Percentiles rank a stretch among this genome's conserved stretches.
These are phyloP conservation scores for Lydus trimaculatus DNA, from an alignment of 2,888 invertebrate species.

Conservation along the genomic window DNA sequence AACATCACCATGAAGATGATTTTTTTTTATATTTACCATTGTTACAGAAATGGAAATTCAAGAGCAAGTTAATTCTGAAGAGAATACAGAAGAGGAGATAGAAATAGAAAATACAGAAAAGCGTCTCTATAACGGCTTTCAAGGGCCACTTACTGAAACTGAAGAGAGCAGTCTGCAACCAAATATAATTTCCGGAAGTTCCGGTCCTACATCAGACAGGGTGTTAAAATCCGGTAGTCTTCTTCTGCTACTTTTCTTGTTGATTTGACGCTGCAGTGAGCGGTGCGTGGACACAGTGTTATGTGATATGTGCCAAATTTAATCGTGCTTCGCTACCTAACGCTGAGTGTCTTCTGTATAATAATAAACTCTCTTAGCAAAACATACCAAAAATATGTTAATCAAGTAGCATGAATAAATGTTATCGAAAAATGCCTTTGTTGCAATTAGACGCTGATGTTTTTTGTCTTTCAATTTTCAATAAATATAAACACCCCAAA, in stretches of 20 bases:
- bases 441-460: slow-evolving; percentile 36
- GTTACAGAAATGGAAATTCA: slow-evolving; percentile 70
- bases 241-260: slow-evolving; percentile 50
- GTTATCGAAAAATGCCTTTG: slow-evolving; percentile 36
- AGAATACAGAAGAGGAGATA: slow-evolving; percentile 50
- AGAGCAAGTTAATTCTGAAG: slow-evolving; percentile 63
- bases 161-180: slow-evolving; percentile 52
- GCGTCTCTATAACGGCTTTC: slow-evolving; percentile 64
- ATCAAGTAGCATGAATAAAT: slow-evolving; percentile 41
- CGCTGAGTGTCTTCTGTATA: slow-evolving; percentile 50
- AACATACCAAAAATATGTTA: slow-evolving; percentile 6
- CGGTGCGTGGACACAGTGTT: slow-evolving; percentile 50
- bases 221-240: slow-evolving; percentile 34
- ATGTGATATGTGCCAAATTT: slow-evolving; percentile 60
- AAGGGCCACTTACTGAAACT: slow-evolving; percentile 71
- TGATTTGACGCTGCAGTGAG: slow-evolving; percentile 49
- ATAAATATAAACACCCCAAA: slow-evolving; percentile 22
- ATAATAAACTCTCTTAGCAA: slow-evolving; percentile 35
- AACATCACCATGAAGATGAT: not conserved
- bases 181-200: slow-evolving; percentile 42
- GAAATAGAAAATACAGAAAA: slow-evolving; percentile 50
- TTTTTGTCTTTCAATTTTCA: slow-evolving; percentile 17
- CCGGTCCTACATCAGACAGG: slow-evolving; percentile 33
- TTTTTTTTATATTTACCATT: slow-evolving; percentile 28
- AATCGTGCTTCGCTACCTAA: slow-evolving; percentile 59